Conservation (phyloP, 2,888 invertebrate species). For the Cryptus armator region DNA sequence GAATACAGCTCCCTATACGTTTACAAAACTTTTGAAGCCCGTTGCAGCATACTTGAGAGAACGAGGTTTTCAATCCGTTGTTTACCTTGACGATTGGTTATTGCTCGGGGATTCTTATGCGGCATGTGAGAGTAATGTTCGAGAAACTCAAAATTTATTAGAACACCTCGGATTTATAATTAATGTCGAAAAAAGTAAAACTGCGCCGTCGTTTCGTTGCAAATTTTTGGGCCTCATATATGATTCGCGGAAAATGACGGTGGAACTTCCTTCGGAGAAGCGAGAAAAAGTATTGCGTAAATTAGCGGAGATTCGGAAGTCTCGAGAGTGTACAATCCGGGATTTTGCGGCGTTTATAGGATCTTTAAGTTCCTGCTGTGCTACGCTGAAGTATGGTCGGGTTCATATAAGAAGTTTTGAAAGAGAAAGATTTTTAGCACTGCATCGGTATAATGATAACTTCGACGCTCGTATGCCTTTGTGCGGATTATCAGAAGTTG, state of each 20-base stretch:
- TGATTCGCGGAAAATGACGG: constrained; percentile 33
- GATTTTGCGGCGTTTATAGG: constrained; percentile 62
- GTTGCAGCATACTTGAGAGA: constrained; percentile 34
- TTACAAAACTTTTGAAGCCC: constrained; percentile 71
- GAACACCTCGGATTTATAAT: constrained; percentile 27
- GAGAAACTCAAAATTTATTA: constrained; percentile 17
- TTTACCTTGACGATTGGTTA: constrained; percentile 54
- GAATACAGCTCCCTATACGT: constrained; percentile 70
- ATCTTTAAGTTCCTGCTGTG: constrained; percentile 49
- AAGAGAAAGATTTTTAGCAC: constrained; percentile 54
- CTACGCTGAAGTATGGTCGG: constrained; percentile 58
- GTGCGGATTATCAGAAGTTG: not conserved
- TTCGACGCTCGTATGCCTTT: constrained; percentile 56
- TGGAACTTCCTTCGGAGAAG: constrained; percentile 54
- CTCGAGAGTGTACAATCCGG: constrained; percentile 50
- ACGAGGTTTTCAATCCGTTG: constrained; percentile 12
- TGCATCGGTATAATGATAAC: constrained; percentile 53
- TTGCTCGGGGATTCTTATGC: constrained; percentile 10
- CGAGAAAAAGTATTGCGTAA: constrained; percentile 13
- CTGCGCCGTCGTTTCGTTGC: constrained; percentile 20
- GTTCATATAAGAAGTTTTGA: constrained; percentile 64
- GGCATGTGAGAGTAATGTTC: constrained; percentile 20
- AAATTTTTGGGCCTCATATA: constrained; percentile 60
- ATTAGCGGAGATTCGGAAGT: constrained; percentile 1
- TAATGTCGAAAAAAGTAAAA: constrained; percentile 47